phyloP scores from a whole-genome alignment of 64 coral and sea anemone genomes.

The Hydrozoanthus tunicans region DNA sequence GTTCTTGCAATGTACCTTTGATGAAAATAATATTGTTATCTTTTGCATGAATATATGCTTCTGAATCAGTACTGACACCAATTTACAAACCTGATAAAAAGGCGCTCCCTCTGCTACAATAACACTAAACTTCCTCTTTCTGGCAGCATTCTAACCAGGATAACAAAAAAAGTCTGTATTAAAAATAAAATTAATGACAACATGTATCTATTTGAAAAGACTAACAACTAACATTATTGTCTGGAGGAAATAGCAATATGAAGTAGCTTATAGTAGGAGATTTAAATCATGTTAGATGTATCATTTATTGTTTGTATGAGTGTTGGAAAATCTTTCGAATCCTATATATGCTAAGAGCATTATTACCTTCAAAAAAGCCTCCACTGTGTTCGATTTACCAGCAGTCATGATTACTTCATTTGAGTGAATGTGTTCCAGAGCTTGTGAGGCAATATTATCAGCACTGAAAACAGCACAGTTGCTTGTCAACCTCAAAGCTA shows the following conservation, averaged over 20 bases:
- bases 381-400: conserved; percentile 94
- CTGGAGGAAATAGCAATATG: no score
- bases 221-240: no score
- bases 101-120: conserved; percentile 97
- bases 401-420: conserved; percentile 98
- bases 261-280: no score
- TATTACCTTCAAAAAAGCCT: conserved; percentile 88
- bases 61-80: background rate
- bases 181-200: background rate
- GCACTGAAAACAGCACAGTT: conserved; percentile 40
- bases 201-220: no score
- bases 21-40: no score
- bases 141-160: conserved; percentile 79
- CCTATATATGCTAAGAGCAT: no score
- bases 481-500: background rate
- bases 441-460: conserved; percentile 95
- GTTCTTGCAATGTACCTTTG: no score
- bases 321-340: no score
- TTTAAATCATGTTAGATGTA: no score
- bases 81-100: conserved; percentile 80
- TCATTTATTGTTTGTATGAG: no score
- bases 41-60: background rate
- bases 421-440: conserved; percentile 96
- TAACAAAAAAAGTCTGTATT: background rate
- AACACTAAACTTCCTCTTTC: conserved; percentile 93